Base-by-base conservation (phyloP, 2,888 invertebrate species). In the Sabatieria punctata region DNA sequence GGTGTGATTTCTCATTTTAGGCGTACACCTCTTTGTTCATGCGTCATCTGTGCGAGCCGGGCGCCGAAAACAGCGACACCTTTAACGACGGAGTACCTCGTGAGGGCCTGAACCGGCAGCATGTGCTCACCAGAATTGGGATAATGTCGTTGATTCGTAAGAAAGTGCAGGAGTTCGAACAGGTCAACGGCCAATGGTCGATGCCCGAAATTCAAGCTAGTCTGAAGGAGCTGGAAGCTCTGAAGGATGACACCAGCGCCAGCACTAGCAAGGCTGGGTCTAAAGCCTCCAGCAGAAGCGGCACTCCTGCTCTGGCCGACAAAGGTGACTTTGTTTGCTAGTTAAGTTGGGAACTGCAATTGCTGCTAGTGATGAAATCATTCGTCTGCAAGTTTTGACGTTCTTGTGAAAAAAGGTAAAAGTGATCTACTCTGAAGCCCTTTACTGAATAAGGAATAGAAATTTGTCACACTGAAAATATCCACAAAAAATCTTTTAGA, bases 141-240 rank as follows among this genome's bases (percentile, higher is more conserved):
- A 89, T 97, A 1, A 95, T 99, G 95, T 91, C 91, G 18, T 73
- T 99, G 22, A 95, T 99, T 46, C 76, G 95, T 48, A 97, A 97
- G 71, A 99, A 99, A 73, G 91, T 95, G 27, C 93, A 93, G 66
- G 97, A 99, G 64, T 99, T 97, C 67, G 97, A 99, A 65, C 82
- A 84, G 61, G 89, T 93, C 52, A 99, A 99, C 65, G 95, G 95
- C 1, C 83, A 85, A 57, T 89, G 91, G 66, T 91, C 89, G 61
- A 89, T 97, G 85, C 91, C 93, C 15, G 67, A 69, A 48, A n/a
- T n/a, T n/a, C n/a, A n/a, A n/a, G n/a, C n/a, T n/a, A n/a, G n/a
- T n/a, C 51, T 66, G 56, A 58, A 59, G 30, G 55, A 56, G 44
- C 52, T 49, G 47, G 52, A 51, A 13, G 22, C 38, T 19, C 8